Evolutionary conservation across 2,888 invertebrate species (phyloP), one percentile per base, ranked within the genome.

Genomic region (Drosophila lutescens): DNA sequence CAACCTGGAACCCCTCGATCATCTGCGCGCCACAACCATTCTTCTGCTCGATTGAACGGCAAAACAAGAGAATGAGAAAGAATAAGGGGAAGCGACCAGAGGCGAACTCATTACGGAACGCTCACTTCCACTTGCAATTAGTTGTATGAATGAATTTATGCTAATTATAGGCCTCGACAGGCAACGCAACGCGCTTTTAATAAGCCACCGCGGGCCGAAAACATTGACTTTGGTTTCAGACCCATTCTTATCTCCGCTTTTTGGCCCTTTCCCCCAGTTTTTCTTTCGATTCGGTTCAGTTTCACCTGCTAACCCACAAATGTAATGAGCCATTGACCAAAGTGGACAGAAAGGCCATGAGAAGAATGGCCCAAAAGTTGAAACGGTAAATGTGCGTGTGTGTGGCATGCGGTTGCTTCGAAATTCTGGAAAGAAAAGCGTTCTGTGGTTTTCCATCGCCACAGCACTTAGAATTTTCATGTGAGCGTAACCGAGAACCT

Each of bases 251-350:
- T 70, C 40, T 49, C 36, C 26, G 55, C 32, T 17, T n/a, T 53
- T 53, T 12, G n/a, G 34, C n/a, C 38, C 17, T 36, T 43, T n/a
- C 63, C 32, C 32, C 10, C n/a, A 15, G 58, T 57, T 46, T 38
- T 41, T 55, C 61, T 59, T 78, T 83, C 76, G 77, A 63, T 47
- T 57, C 60, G 70, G 76, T 65, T 55, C 66, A 60, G 70, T 78
- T 77, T 89, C 89, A 88, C 89, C 88, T 88, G 86, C 86, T 88
- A 85, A 88, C 89, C 88, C 89, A 88, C 72, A 88, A 89, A 88
- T 76, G 83, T 88, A 89, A 89, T 88, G 86, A 89, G 80, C 82
- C 87, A 80, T 84, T 85, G 79, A 78, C 86, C 79, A 78, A 74
- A 77, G 75, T 76, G 69, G 66, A 55, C 74, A 77, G 47, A 54